These are phyloP conservation scores for Ascidia mentula DNA, from an alignment of 23 tunicate species.

Conservation along the genomic window DNA sequence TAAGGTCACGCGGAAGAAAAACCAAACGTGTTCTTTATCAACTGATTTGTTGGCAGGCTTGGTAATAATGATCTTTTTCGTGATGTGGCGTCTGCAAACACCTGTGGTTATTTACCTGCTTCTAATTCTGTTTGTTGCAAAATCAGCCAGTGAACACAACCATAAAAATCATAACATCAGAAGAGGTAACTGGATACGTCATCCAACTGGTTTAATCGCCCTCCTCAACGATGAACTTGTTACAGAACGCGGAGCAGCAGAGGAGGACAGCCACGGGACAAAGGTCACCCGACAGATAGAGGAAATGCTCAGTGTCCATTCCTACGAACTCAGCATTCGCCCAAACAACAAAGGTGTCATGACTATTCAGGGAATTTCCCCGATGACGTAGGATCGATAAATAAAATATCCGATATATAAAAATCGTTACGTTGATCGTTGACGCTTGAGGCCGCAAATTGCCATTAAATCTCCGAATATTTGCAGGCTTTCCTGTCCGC, in stretches of 20 bases:
- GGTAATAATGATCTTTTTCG: no score
- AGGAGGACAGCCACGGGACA: constrained; percentile 42
- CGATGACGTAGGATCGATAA: no score
- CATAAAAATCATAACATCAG: not conserved
- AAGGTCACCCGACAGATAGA: constrained; percentile 57
- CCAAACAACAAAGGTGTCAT: constrained; percentile 53
- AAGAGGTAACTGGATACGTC: not conserved
- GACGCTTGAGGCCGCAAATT: no score
- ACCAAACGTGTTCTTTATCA: no score
- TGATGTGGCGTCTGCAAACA: no score
- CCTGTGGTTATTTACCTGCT: no score
- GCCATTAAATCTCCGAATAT: not conserved
- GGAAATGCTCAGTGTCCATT: constrained; percentile 43
- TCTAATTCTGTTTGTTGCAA: not conserved
- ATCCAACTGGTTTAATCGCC: not conserved
- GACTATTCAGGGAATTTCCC: no score
- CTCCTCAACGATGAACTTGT: not conserved
- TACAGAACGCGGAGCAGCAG: not conserved
- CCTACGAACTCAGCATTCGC: constrained; percentile 63
- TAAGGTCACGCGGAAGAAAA: no score
- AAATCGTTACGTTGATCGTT: no score
- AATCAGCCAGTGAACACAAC: not conserved
- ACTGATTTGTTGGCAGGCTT: no score
- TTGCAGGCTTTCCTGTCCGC: constrained; percentile 53
- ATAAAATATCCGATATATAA: no score